Base-by-base conservation (phyloP, 2,888 invertebrate species). In the Synanthedon vespiformis region DNA sequence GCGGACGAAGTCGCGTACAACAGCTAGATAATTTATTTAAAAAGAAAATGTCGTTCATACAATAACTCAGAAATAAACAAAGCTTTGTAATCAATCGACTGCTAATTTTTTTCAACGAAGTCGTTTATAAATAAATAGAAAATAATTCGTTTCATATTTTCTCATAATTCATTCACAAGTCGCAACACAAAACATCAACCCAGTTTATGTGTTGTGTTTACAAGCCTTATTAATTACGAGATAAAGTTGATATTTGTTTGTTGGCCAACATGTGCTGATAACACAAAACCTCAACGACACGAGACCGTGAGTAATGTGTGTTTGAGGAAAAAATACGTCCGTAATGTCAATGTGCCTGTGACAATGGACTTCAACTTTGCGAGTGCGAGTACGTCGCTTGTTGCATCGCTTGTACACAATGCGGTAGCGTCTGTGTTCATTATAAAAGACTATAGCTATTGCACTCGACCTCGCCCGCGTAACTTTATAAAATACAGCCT, bases 151-250 rank as follows among this genome's bases (percentile, higher is more conserved):
- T 59, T 60, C 53, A 44, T 54, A 52, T 52, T 55, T 40, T 52
- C 40, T 34, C 18, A 44, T n/a, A 44, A 44, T 12, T 44, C 44
- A 44, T 44, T 44, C 44, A 44, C 44, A 44, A 44, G 64, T 79
- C 60, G 80, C 63, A 80, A 80, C 80, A 70, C 77, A 70, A 77
- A 69, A 80, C 80, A 65, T 69, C 52, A 51, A 55, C 52, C 40
- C 57, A 22, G 52, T n/a, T 41, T 44, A 44, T 44, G 14, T 14
- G 10, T 54, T 51, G 50, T 41, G 18, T 67, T 58, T 61, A 60
- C 57, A 54, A 58, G 62, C 68, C 59, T 56, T 68, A 68, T 49
- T 14, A 0, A 14, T 41, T 4, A 16, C 1, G 12, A 0, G 0
- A 56, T 67, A 71, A 58, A 55, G 61, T 53, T 52, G 11, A 50